Evolutionary conservation across 1,140 invertebrate genomes (phyloP).

Genomic region (Drosophila albomicans): DNA sequence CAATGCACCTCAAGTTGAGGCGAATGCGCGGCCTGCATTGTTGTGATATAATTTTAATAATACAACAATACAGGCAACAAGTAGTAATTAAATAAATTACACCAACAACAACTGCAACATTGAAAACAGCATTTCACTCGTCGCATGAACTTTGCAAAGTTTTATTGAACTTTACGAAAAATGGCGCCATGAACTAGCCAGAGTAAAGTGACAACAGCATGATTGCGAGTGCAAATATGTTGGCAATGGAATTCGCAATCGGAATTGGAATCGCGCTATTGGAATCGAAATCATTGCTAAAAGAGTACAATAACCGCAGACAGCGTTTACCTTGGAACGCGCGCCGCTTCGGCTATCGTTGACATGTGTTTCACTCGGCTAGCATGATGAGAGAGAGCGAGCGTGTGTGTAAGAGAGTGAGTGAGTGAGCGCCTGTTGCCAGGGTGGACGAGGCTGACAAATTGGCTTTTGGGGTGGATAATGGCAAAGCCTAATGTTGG

Average conservation of each 20-base stretch:
- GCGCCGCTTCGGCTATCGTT: slow-evolving; percentile 8
- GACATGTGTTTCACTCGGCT: slow-evolving; percentile 72
- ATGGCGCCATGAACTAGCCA: slow-evolving; percentile 46
- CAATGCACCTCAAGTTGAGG: slow-evolving; percentile 36
- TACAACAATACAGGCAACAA: slow-evolving; percentile 55
- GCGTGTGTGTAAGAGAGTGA: background rate
- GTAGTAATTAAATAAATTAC: slow-evolving; percentile 73
- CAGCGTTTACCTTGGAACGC: slow-evolving; percentile 38
- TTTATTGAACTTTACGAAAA: slow-evolving; percentile 67
- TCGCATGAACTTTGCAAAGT: slow-evolving; percentile 57
- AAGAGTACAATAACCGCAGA: slow-evolving; percentile 56
- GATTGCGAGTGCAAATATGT: background rate
- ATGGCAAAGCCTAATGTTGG: slow-evolving; percentile 9
- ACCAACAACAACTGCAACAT: slow-evolving; percentile 1
- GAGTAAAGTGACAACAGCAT: background rate
- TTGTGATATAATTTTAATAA: slow-evolving; percentile 79
- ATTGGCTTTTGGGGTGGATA: slow-evolving; percentile 46
- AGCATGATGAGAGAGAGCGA: background rate
- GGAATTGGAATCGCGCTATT: background rate
- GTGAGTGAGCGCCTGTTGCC: slow-evolving; percentile 33
- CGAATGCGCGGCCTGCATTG: slow-evolving; percentile 17
- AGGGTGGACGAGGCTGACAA: slow-evolving; percentile 42
- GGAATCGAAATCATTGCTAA: slow-evolving; percentile 43
- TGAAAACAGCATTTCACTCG: slow-evolving; percentile 49
- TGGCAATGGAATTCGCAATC: slow-evolving; percentile 49